Evolutionary conservation across 1,140 invertebrate genomes (phyloP), one percentile per base, ranked within the genome.

Genomic region (Thrips palmi): DNA sequence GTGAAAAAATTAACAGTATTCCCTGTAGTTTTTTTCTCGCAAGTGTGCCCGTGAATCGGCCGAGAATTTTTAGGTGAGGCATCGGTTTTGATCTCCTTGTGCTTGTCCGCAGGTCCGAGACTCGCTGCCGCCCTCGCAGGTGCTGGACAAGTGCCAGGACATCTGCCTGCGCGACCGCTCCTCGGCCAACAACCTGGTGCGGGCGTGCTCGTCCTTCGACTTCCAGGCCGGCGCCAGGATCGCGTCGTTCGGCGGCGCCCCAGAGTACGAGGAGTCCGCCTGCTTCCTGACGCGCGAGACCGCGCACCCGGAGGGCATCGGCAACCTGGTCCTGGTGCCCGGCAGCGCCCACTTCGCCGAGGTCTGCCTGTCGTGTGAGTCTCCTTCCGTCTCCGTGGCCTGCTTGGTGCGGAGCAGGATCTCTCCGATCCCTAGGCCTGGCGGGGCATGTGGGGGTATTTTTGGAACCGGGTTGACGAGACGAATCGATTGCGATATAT

Each of bases 221-320:
- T 89, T 89, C 51, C 77, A 86, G 55, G 84, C 85, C 0, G 85
- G 85, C 28, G 78, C 72, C 49, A 64, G 82, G 15, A 80, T 84
- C 41, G 75, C 76, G 18, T 78, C 77, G 0, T 83, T 76, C 50
- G 80, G 75, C 37, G 77, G 76, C 1, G 74, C 73, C 33, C 71
- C 78, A 0, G 82, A 87, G 50, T 89, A 87, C 49, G 84, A 88
- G 52, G 82, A 88, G 52, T 87, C 82, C 7, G 79, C 74, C n/a
- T 91, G 86, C 52, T 84, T 83, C 53, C 53, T 89, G 37, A 85
- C 83, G 5, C 64, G 77, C 7, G 83, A 88, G 54, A 79, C 83
- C 51, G 66, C 78, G 47, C 70, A 73, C 31, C 83, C 83, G 1
- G 83, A 88, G 57, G 84, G 84, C 12, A 79, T 83, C 20, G 83